Evolutionary conservation across 30 jellyfish, hydroid and myxozoan genomes (phyloP).

Genomic region (Cassiopea andromeda): DNA sequence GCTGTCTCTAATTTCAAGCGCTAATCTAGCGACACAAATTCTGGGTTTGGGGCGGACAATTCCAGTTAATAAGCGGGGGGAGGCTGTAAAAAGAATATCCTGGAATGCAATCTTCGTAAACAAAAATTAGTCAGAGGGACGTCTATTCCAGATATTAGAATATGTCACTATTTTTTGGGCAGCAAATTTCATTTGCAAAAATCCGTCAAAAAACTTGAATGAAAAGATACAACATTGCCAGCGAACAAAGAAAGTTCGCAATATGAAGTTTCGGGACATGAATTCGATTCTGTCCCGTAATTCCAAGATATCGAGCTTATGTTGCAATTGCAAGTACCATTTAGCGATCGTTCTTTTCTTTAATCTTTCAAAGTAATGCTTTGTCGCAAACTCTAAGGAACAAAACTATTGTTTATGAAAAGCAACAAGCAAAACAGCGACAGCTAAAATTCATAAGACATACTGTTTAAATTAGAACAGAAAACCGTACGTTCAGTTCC

Average conservation of each 20-base stretch:
- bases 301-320: slow-evolving; percentile 33
- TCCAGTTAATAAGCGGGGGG: no score
- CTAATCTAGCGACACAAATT: no score
- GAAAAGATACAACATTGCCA: slow-evolving; percentile 63
- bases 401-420: no score
- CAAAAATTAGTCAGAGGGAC: no score
- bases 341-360: slow-evolving; percentile 19
- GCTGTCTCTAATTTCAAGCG: no score
- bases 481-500: no score
- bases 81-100: no score
- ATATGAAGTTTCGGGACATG: slow-evolving; percentile 43
- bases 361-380: slow-evolving; percentile 1
- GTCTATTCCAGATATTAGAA: not conserved
- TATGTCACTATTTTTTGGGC: not conserved
- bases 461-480: no score
- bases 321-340: slow-evolving; percentile 67
- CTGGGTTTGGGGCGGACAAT: no score
- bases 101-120: no score
- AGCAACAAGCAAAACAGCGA: no score
- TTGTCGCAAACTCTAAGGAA: slow-evolving; percentile 27
- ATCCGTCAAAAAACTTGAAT: not conserved
- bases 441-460: no score
- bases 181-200: not conserved
- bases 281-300: slow-evolving; percentile 49
- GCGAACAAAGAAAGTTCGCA: slow-evolving; percentile 18